Conservation (phyloP, 1,140 invertebrate genomes). For the Bombus consobrinus region DNA sequence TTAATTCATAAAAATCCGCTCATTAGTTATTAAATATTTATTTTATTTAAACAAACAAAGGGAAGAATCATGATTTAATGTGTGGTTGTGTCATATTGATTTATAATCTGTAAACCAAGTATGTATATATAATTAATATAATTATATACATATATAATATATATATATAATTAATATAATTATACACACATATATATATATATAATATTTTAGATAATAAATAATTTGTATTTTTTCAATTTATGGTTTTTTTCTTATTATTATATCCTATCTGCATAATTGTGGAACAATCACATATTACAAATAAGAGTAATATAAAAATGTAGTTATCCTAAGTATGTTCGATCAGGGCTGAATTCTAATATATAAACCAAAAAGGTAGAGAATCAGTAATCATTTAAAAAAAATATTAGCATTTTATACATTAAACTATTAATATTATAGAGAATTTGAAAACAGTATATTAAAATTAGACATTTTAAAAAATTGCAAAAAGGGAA, state of each 20-base stretch:
- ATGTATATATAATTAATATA: too few species aligned
- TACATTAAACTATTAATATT: not conserved
- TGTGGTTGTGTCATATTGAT: constrained; percentile 29
- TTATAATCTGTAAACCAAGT: constrained; percentile 19
- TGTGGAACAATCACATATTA: not conserved
- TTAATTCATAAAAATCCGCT: constrained; percentile 3
- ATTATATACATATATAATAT: too few species aligned
- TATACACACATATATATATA: not conserved
- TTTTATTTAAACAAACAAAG: not conserved
- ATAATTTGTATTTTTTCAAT: constrained; percentile 30
- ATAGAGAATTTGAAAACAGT: constrained; percentile 8
- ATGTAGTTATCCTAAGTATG: constrained; percentile 10
- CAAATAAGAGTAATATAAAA: not conserved
- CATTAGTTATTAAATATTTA: not conserved
- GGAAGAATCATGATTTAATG: not conserved
- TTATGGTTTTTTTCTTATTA: not conserved
- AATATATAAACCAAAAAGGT: constrained; percentile 42
- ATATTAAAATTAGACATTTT: not conserved
- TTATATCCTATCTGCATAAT: not conserved
- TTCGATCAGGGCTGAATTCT: constrained; percentile 30
- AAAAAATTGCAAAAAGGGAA: not conserved
- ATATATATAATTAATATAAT: too few species aligned
- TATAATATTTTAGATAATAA: constrained; percentile 20
- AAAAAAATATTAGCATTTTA: not conserved
- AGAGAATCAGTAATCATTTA: constrained; percentile 8